phyloP scores from a whole-genome alignment of 2,888 invertebrate species.

The Kuschelorhynchus macadamiae region DNA sequence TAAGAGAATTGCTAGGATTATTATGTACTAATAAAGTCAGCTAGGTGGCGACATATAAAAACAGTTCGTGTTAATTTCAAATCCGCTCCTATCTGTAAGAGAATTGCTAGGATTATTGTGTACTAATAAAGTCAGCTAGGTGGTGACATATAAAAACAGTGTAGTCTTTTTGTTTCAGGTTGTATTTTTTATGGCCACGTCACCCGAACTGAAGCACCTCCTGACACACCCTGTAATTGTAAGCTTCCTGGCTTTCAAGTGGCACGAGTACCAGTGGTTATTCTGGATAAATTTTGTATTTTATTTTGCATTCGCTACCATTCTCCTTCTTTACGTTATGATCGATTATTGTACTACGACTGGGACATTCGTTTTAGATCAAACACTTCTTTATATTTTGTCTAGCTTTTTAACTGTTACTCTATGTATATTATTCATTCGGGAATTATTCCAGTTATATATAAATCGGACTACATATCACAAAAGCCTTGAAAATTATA shows the following conservation, averaged over 20 bases:
- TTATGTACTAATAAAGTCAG: too few relatives aligned
- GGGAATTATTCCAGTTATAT: conserved; percentile 81
- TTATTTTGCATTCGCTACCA: conserved; percentile 78
- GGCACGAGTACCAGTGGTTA: conserved; percentile 81
- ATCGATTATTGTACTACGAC: conserved; percentile 72
- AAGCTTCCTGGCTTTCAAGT: conserved; percentile 85
- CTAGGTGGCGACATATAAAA: too few relatives aligned
- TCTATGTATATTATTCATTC: conserved; percentile 73
- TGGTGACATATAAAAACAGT: too few relatives aligned
- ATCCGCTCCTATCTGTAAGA: too few relatives aligned
- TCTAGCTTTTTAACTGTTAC: conserved; percentile 73
- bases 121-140: too few relatives aligned
- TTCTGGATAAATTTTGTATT: conserved; percentile 81
- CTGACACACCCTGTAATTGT: conserved; percentile 84
- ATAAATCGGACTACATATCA: conserved; percentile 79
- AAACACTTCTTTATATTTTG: conserved; percentile 34
- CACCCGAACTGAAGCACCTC: conserved; percentile 74
- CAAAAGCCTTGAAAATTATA: conserved; percentile 79
- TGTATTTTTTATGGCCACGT: too few relatives aligned
- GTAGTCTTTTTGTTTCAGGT: too few relatives aligned
- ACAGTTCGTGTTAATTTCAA: too few relatives aligned
- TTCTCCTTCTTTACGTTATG: conserved; percentile 79
- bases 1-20: too few relatives aligned
- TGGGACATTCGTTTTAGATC: conserved; percentile 55
- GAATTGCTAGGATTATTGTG: too few relatives aligned